Evolutionary conservation across 2,113 vertebrate genomes (phyloP).

Genomic region (Nyctibius bracteatus): DNA sequence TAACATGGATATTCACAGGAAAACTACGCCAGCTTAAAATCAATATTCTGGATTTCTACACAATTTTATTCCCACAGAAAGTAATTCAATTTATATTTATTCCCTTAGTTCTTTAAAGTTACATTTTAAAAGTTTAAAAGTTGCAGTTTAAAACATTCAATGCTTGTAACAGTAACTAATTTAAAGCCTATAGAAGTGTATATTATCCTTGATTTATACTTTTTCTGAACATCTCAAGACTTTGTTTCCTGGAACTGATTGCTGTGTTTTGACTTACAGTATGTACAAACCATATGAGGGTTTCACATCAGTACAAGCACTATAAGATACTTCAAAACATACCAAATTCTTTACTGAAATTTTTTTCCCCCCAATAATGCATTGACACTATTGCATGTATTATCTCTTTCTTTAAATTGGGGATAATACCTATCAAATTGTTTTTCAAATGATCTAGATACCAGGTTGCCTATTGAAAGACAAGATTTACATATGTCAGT

Average conservation of each 20-base stretch:
- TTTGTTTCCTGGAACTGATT: neutral
- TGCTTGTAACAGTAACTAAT: neutral
- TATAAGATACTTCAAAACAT: neutral
- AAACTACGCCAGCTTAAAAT: neutral
- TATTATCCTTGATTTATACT: neutral
- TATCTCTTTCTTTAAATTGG: neutral
- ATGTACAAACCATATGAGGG: neutral
- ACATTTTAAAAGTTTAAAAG: neutral
- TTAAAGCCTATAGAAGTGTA: slow-evolving; percentile 9
- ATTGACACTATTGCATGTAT: neutral
- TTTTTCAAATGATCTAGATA: neutral
- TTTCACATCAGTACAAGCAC: neutral
- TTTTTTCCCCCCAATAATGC: rapidly evolving
- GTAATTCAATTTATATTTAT: neutral
- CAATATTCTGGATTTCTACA: neutral
- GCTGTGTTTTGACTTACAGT: neutral
- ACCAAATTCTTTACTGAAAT: rapidly evolving
- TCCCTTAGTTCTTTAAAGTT: slow-evolving; percentile 11
- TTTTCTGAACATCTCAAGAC: neutral
- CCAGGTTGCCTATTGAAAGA: neutral
- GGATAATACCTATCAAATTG: neutral
- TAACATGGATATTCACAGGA: neutral
- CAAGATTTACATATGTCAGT: neutral
- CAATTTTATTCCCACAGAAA: neutral
- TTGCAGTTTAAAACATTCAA: neutral